Base-by-base conservation (phyloP, 2,888 invertebrate genomes). In the Unio delphinus region DNA sequence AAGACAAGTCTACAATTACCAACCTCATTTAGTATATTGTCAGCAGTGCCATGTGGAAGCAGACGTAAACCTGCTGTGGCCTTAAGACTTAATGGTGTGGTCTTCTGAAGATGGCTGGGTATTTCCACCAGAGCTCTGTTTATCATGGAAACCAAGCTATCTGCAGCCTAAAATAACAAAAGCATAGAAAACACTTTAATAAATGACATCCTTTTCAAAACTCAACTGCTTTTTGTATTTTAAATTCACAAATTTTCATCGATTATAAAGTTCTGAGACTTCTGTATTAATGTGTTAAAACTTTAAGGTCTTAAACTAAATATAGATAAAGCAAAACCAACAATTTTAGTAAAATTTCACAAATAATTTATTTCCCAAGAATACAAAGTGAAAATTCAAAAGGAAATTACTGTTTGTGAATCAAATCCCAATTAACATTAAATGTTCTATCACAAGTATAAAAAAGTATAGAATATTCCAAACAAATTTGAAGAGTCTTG, bases 61-160 rank as follows among this genome's bases (percentile, higher is more conserved):
- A 96, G 90, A 66, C 96, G 90, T 56, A 96, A 90, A 4, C 98
- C 99, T 34, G 98, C 99, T 0, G 99, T 99, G 1, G 98, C 99
- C 89, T 95, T 95, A 78, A 99, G 92, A 1, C 95, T 93, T 6
- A 99, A 90, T 0, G 97, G 96, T 0, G 98, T 97, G 23, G 91
- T 90, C 0, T 90, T 87, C 92, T 96, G 94, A 87, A 94, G 93
- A 64, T 93, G 91, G 61, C 92, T 84, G 0, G 98, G 98, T 78
- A 97, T 94, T 72, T 94, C 93, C 54, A 91, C 90, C 86, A 94
- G 94, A 0, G 97, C 97, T 79, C 93, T 92, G 68, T 94, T 93
- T 75, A 98, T 90, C 71, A 98, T 90, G 57, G 79, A 67, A 69
- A 93, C 92, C 77, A 98, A 93, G 67, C 94, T 94, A 45, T 93